Percentiles rank a stretch among this genome's conserved stretches.
phyloP scores from a whole-genome alignment of 1,140 invertebrate genomes.

The Drosophila oshimai region DNA sequence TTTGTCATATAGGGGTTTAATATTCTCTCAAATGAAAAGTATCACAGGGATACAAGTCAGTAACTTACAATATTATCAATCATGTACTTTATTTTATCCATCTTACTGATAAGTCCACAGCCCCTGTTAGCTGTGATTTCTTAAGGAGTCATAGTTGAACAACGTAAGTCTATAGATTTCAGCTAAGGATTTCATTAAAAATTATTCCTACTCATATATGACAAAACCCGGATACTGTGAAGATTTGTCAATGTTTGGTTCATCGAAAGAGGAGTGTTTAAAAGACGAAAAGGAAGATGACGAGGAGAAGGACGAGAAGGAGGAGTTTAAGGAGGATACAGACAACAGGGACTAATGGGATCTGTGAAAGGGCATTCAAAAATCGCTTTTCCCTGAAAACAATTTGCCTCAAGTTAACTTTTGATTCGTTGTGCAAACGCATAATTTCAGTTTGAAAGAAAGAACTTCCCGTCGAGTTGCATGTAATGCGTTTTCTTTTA shows the following conservation, averaged over 20 bases:
- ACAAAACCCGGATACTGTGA: conserved; percentile 42
- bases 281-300: neutral
- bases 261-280: conserved; percentile 38
- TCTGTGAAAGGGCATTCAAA: conserved; percentile 25
- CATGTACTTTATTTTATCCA: neutral
- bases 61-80: no score
- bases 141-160: neutral
- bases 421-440: conserved; percentile 40
- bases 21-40: neutral
- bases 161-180: conserved; percentile 24
- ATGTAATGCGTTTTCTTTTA: conserved; percentile 66
- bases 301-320: conserved; percentile 7
- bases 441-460: conserved; percentile 62
- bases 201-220: conserved; percentile 20
- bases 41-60: neutral
- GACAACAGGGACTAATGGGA: conserved; percentile 31
- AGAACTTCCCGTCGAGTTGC: conserved; percentile 42
- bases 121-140: neutral
- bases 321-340: conserved; percentile 34
- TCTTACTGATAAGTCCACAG: neutral
- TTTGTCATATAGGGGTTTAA: neutral
- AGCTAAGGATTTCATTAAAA: no score
- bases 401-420: neutral
- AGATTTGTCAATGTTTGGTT: conserved; percentile 35
- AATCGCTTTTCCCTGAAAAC: fast-evolving